A percentile compares a stretch with the other conserved stretches of the same genome.
Evolutionary conservation across 2,888 invertebrate genomes (phyloP).

Genomic region (Orthosia gothica): DNA sequence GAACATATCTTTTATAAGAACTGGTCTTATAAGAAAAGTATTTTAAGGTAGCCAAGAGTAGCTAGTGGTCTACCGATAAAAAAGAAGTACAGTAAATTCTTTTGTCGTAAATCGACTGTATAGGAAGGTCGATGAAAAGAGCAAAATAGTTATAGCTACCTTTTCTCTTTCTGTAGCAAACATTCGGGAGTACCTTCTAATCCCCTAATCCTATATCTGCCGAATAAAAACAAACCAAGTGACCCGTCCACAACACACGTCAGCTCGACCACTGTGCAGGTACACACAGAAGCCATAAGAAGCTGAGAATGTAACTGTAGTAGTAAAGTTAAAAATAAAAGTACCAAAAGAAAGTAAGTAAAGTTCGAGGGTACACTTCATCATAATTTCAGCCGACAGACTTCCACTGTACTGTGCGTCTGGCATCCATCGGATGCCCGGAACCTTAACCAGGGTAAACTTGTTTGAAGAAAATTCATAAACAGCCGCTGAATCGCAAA

Average conservation of each 20-base stretch:
- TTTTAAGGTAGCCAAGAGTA: not conserved
- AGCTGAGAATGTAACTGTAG: not conserved
- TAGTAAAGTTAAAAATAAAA: too few relatives aligned
- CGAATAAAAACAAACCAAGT: slow-evolving; percentile 56
- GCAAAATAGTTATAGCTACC: slow-evolving; percentile 11
- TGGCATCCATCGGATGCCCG: too few relatives aligned
- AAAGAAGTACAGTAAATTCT: not conserved
- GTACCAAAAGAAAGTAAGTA: too few relatives aligned
- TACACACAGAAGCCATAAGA: slow-evolving; percentile 17
- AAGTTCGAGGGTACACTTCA: too few relatives aligned
- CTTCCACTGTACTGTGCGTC: too few relatives aligned
- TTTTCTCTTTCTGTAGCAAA: slow-evolving; percentile 25
- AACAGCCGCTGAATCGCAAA: too few relatives aligned
- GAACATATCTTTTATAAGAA: not conserved
- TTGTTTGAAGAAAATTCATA: too few relatives aligned
- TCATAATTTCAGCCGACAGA: too few relatives aligned
- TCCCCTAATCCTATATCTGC: slow-evolving; percentile 40
- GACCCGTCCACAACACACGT: slow-evolving; percentile 44
- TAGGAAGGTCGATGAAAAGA: not conserved
- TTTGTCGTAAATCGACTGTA: slow-evolving; percentile 1
- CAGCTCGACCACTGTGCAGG: slow-evolving; percentile 9
- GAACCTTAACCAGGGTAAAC: too few relatives aligned
- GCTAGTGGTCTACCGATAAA: not conserved
- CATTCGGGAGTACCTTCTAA: slow-evolving; percentile 8
- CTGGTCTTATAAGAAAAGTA: not conserved